phyloP scores from a whole-genome alignment of 2,888 invertebrate genomes.

The Thumatha senex region DNA sequence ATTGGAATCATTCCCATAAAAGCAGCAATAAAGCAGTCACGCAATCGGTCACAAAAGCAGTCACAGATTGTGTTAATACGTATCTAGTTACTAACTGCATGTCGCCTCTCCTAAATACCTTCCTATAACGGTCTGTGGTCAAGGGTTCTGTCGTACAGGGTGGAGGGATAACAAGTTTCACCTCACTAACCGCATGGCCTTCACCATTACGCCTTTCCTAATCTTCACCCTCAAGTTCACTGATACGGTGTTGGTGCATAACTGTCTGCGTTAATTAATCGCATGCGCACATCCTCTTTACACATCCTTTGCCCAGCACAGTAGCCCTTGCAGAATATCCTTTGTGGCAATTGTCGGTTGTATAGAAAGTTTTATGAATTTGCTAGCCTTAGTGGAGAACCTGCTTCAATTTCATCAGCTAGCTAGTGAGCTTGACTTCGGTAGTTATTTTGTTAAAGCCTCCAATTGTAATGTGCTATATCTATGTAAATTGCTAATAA shows the following conservation, averaged over 20 bases:
- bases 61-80: constrained; percentile 50
- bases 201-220: constrained; percentile 44
- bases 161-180: constrained; percentile 53
- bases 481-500: constrained; percentile 19
- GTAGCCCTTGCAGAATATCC: not conserved
- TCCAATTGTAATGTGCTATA: too few species aligned
- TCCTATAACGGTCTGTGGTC: constrained; percentile 60
- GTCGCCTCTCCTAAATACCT: constrained; percentile 58
- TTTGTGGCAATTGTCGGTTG: too few species aligned
- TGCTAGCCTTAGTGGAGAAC: too few species aligned
- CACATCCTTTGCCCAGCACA: constrained; percentile 57
- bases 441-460: too few species aligned
- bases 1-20: not conserved
- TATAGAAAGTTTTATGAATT: too few species aligned
- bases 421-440: too few species aligned
- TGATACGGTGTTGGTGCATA: constrained; percentile 56
- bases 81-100: constrained; percentile 58
- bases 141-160: constrained; percentile 23
- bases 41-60: constrained; percentile 4
- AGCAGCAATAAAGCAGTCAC: not conserved
- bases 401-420: too few species aligned
- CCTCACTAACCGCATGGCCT: constrained; percentile 63
- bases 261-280: constrained; percentile 49
- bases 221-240: constrained; percentile 26
- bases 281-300: constrained; percentile 65